phyloP scores from a whole-genome alignment of 2,797 vertebrate genomes.

The Avahi laniger region DNA sequence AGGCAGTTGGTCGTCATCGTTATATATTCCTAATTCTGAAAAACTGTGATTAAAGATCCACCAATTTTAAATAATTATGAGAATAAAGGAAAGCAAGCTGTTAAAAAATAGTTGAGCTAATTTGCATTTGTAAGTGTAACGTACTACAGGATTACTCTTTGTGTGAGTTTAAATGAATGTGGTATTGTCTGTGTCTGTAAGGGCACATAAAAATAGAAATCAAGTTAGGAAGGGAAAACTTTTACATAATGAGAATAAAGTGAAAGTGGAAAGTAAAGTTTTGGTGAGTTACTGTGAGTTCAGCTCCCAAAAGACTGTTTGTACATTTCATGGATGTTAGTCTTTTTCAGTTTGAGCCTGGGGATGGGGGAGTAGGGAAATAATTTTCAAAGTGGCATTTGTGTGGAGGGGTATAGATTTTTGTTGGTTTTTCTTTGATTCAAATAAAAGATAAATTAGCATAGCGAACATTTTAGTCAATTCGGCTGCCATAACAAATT shows the following conservation, averaged over 20 bases:
- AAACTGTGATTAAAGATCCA: neutral
- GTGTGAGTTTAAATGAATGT: neutral
- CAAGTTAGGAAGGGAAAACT: neutral
- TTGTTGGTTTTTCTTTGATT: neutral
- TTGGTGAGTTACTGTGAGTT: neutral
- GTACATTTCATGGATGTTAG: neutral
- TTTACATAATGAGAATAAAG: neutral
- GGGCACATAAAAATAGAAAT: slow-evolving; percentile 22
- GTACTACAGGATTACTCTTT: neutral
- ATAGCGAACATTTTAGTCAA: neutral
- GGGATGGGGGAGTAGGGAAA: neutral
- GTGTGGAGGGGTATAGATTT: neutral
- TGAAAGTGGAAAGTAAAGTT: neutral
- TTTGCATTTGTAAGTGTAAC: neutral
- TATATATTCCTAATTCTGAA: neutral
- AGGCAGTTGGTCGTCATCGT: neutral
- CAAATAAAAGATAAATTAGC: neutral
- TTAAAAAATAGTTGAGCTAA: slow-evolving; percentile 21
- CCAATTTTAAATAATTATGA: slow-evolving; percentile 25
- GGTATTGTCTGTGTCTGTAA: neutral
- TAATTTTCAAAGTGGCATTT: neutral
- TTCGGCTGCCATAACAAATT: neutral
- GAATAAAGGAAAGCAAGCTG: neutral
- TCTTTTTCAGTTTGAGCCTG: neutral
- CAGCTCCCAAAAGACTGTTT: neutral